Percentiles rank a stretch among this genome's conserved stretches.
Evolutionary conservation across 2,113 vertebrate species (phyloP).

Genomic region (Sinocyclocheilus anophthalmus): DNA sequence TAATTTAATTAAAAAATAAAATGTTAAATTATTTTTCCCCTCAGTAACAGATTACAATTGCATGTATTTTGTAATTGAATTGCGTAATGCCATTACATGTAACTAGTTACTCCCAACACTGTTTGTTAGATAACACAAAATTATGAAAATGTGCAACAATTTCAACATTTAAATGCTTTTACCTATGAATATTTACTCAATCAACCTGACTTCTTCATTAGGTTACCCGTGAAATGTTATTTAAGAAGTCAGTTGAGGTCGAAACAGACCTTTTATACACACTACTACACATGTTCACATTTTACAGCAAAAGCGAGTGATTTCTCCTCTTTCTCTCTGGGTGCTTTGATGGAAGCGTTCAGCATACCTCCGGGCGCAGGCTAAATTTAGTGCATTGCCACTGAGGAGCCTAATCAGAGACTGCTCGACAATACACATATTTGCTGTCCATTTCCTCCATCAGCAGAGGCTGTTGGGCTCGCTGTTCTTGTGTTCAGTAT

Average conservation of each 20-base stretch:
- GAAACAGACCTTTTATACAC: neutral
- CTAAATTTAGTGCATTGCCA: conserved; percentile 44
- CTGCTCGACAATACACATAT: conserved; percentile 22
- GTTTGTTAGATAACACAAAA: too few species aligned
- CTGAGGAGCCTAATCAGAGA: conserved; percentile 40
- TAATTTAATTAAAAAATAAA: too few species aligned
- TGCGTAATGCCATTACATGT: too few species aligned
- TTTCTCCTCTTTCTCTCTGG: conserved; percentile 14
- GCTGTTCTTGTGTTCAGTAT: neutral
- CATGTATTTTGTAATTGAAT: too few species aligned
- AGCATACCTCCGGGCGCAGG: conserved; percentile 41
- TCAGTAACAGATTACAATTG: too few species aligned
- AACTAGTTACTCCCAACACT: too few species aligned
- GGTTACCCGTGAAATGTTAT: neutral
- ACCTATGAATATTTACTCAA: neutral
- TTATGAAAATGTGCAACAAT: too few species aligned
- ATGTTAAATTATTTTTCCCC: too few species aligned
- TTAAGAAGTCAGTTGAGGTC: neutral
- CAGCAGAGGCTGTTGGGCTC: conserved; percentile 19
- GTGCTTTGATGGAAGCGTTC: conserved; percentile 35
- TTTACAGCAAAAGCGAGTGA: neutral
- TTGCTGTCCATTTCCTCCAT: conserved; percentile 27
- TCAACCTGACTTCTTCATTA: neutral
- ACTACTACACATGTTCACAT: neutral
- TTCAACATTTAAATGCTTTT: neutral